A percentile compares a stretch with the other conserved stretches of the same genome.
phyloP scores from a whole-genome alignment of 2,888 invertebrate species.

The Drepanosiphum platanoidis region DNA sequence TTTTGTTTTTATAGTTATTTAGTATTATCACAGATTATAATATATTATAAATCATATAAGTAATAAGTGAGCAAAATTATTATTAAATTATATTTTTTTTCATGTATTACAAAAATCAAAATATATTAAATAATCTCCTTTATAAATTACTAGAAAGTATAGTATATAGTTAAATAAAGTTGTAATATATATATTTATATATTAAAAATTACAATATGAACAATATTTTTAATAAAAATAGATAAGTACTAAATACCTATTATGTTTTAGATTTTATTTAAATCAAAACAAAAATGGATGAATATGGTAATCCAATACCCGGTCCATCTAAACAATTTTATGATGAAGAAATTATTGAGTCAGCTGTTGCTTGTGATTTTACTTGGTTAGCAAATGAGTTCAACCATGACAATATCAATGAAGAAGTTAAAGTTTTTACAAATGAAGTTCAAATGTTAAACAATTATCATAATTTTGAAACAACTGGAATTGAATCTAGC shows the following conservation, averaged over 20 bases:
- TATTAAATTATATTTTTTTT: no score
- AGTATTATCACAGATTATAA: no score
- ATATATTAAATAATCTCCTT: no score
- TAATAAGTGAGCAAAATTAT: no score
- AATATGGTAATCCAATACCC: conserved; percentile 43
- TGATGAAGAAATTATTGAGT: not conserved
- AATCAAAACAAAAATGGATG: conserved; percentile 38
- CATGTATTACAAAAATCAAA: no score
- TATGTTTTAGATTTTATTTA: conserved; percentile 30
- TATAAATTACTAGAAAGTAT: no score
- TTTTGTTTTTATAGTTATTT: no score
- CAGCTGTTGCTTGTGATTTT: conserved; percentile 37
- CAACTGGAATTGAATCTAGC: not conserved
- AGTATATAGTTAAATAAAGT: no score
- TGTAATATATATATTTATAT: not conserved
- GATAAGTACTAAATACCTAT: not conserved
- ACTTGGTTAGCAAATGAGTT: conserved; percentile 51
- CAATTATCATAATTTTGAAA: not conserved
- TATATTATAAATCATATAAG: no score
- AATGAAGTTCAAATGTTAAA: not conserved
- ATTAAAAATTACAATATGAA: not conserved
- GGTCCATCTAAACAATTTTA: conserved; percentile 41
- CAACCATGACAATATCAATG: not conserved
- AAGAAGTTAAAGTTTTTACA: not conserved
- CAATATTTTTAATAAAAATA: not conserved